Conservation (phyloP, 2,797 vertebrate genomes). For the Siniperca scherzeri region DNA sequence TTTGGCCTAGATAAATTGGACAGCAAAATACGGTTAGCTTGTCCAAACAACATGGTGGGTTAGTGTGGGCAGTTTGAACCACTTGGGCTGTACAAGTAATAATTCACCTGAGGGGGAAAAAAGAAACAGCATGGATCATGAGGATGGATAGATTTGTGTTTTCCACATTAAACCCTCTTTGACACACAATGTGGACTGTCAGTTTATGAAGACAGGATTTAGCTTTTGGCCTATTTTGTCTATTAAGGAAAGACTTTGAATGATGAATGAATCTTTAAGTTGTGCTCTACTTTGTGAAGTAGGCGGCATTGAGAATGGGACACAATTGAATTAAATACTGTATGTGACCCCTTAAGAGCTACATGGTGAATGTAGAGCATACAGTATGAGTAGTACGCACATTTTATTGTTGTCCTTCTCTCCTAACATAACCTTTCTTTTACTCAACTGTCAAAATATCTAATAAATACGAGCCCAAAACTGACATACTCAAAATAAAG, state of each 20-base stretch:
- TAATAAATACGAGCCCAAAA: too few species aligned
- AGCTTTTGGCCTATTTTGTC: background rate
- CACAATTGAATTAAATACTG: background rate
- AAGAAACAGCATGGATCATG: conserved; percentile 1
- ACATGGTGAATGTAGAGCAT: too few species aligned
- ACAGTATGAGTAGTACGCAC: background rate
- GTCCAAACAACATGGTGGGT: conserved; percentile 40
- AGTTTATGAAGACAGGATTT: conserved; percentile 10
- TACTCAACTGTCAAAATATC: too few species aligned
- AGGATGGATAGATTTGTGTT: conserved; percentile 20
- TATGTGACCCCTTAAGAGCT: background rate
- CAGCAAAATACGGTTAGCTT: conserved; percentile 58
- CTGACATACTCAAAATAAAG: background rate
- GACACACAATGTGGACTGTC: conserved; percentile 10
- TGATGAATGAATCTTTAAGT: background rate
- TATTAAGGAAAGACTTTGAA: background rate
- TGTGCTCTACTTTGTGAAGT: background rate
- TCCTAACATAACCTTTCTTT: background rate
- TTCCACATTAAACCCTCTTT: conserved; percentile 4
- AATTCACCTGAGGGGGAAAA: conserved; percentile 16
- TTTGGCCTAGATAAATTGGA: conserved; percentile 64
- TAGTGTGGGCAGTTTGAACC: conserved; percentile 20
- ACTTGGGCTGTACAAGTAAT: conserved; percentile 11
- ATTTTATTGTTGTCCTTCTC: background rate
- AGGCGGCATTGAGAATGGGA: background rate